A percentile compares a stretch with the other conserved stretches of the same genome.
phyloP scores from a whole-genome alignment of 35 echinoderm and acorn worm species.

The Heliocidaris erythrogramma region DNA sequence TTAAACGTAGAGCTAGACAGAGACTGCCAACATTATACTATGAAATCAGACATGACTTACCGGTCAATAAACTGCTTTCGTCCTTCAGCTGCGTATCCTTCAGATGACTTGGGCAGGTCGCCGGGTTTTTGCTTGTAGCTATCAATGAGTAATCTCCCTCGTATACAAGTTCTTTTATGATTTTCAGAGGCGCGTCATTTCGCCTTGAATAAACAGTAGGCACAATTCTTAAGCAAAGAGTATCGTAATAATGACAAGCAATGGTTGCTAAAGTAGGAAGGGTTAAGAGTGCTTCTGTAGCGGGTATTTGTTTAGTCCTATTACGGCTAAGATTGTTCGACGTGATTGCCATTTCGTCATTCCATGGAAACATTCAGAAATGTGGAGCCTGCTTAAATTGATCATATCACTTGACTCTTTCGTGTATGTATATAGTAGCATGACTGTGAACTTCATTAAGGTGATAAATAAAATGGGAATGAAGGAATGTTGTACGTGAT shows the following conservation, averaged over 20 bases:
- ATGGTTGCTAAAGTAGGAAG: not conserved
- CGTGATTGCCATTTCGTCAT: not conserved
- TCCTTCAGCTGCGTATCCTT: not conserved
- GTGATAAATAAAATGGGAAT: not conserved
- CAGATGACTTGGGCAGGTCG: not conserved
- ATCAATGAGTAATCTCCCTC: not conserved
- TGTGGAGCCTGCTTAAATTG: not conserved
- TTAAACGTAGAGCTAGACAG: no score
- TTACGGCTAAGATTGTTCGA: not conserved
- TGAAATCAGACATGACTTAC: not conserved
- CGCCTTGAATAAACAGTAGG: not conserved
- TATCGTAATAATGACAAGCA: not conserved
- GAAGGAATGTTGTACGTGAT: not conserved
- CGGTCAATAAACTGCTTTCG: not conserved
- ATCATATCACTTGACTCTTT: not conserved
- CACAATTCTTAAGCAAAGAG: not conserved
- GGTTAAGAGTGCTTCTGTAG: not conserved
- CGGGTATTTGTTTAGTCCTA: not conserved
- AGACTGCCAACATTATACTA: not conserved
- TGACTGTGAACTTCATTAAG: not conserved
- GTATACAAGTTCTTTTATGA: not conserved
- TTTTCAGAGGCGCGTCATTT: not conserved
- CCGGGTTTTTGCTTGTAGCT: not conserved
- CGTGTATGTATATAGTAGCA: not conserved
- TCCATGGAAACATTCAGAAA: constrained; percentile 9